phyloP scores from a whole-genome alignment of 2,113 vertebrate species.

The Hymenochirus boettgeri region DNA sequence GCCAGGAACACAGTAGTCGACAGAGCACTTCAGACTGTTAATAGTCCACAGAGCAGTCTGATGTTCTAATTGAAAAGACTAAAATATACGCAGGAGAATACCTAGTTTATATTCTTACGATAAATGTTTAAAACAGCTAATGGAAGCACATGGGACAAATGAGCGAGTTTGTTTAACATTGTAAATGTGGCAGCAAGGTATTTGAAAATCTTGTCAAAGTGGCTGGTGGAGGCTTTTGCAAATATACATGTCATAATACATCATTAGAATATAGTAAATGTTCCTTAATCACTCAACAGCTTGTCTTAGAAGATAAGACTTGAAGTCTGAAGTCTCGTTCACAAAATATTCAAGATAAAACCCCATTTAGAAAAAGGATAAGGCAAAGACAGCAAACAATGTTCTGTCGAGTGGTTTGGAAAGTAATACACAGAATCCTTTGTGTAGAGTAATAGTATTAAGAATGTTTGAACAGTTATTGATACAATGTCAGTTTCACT shows the following conservation, averaged over 20 bases:
- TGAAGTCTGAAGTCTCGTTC: neutral
- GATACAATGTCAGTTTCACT: neutral
- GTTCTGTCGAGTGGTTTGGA: neutral
- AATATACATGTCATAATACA: slow-evolving; percentile 41
- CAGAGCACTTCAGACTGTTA: slow-evolving; percentile 11
- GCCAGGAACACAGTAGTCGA: slow-evolving; percentile 1
- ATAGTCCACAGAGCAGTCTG: slow-evolving; percentile 2
- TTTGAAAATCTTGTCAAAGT: slow-evolving; percentile 26
- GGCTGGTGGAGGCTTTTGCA: slow-evolving; percentile 22
- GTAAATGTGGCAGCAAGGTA: slow-evolving; percentile 31
- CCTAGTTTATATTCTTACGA: slow-evolving; percentile 32
- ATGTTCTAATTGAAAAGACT: slow-evolving; percentile 23
- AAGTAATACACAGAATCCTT: slow-evolving; percentile 29
- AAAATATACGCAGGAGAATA: slow-evolving; percentile 32
- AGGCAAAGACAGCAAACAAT: slow-evolving; percentile 31
- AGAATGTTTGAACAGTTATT: slow-evolving; percentile 24
- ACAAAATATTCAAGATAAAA: slow-evolving; percentile 10
- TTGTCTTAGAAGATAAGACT: slow-evolving; percentile 10
- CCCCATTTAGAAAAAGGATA: slow-evolving; percentile 14
- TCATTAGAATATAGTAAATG: neutral
- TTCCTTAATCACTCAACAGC: slow-evolving; percentile 32
- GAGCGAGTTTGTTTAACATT: slow-evolving; percentile 32
- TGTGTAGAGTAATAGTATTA: slow-evolving; percentile 35
- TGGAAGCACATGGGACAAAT: slow-evolving; percentile 23
- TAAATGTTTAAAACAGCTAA: slow-evolving; percentile 37